These are phyloP conservation scores for Paedocypris micromegethes DNA, from an alignment of 2,797 vertebrate species.

Conservation along the genomic window DNA sequence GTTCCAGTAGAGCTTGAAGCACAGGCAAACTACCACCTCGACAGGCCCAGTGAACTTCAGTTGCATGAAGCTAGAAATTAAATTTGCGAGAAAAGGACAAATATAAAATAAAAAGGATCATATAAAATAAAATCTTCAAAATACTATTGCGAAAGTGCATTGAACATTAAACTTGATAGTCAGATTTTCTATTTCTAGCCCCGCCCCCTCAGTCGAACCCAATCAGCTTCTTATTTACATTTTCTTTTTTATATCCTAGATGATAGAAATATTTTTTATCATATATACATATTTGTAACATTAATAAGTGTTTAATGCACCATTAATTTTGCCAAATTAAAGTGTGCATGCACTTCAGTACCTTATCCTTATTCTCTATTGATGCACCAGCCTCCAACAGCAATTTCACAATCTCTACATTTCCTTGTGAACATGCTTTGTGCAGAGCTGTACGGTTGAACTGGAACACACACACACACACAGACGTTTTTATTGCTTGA, in stretches of 20 bases:
- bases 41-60: slow-evolving; percentile 81
- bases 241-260: not conserved
- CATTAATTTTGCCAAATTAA: not conserved
- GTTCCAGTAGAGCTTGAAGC: slow-evolving; percentile 74
- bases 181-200: too few species aligned
- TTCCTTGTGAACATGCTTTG: slow-evolving; percentile 78
- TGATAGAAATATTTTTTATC: too few species aligned
- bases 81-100: not conserved
- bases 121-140: too few species aligned
- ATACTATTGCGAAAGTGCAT: too few species aligned
- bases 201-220: too few species aligned
- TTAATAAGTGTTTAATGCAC: not conserved
- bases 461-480: slow-evolving; percentile 53
- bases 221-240: not conserved
- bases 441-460: slow-evolving; percentile 81
- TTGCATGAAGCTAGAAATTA: slow-evolving; percentile 72
- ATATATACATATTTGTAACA: not conserved
- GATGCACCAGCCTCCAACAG: slow-evolving; percentile 75
- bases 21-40: slow-evolving; percentile 75
- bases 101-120: too few species aligned
- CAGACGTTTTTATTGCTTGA: too few species aligned
- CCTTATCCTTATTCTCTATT: slow-evolving; percentile 80
- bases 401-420: slow-evolving; percentile 72
- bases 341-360: slow-evolving; percentile 44
- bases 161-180: too few species aligned